phyloP scores from a whole-genome alignment of 2,797 vertebrate genomes.

The Clamator glandarius region DNA sequence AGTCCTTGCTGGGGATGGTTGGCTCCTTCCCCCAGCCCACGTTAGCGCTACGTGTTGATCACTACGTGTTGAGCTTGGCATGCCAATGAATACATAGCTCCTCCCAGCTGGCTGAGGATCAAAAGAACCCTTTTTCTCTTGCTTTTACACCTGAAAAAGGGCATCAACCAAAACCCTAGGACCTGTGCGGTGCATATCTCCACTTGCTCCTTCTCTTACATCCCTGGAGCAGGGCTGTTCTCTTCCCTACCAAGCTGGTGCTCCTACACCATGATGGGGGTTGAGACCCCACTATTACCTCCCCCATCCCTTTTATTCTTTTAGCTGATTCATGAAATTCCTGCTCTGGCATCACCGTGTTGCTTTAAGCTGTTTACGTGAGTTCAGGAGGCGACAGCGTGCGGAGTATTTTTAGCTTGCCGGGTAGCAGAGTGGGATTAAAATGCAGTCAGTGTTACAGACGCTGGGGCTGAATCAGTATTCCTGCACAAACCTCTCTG shows the following conservation, averaged over 20 bases:
- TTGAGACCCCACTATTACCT: neutral
- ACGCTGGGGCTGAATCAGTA: constrained; percentile 79
- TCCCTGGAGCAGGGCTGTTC: accelerated
- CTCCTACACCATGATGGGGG: accelerated
- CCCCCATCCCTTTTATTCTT: neutral
- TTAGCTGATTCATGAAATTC: constrained; percentile 67
- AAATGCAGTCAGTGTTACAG: constrained; percentile 78
- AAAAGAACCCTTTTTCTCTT: neutral
- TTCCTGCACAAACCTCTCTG: constrained; percentile 76
- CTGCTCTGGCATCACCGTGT: constrained; percentile 7
- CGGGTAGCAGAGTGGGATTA: constrained; percentile 71
- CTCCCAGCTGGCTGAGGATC: neutral
- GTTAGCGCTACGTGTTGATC: accelerated
- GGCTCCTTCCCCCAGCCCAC: neutral
- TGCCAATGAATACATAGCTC: accelerated
- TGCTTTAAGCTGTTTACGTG: constrained; percentile 67
- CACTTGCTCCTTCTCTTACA: accelerated
- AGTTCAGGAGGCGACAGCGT: constrained; percentile 62
- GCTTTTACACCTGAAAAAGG: neutral
- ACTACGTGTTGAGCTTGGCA: neutral
- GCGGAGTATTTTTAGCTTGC: constrained; percentile 76
- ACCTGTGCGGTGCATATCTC: accelerated
- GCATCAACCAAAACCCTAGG: neutral
- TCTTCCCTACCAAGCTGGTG: accelerated
- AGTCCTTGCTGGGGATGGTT: neutral